Conservation (phyloP, 2,113 vertebrate species). For the Grallaria varia region DNA sequence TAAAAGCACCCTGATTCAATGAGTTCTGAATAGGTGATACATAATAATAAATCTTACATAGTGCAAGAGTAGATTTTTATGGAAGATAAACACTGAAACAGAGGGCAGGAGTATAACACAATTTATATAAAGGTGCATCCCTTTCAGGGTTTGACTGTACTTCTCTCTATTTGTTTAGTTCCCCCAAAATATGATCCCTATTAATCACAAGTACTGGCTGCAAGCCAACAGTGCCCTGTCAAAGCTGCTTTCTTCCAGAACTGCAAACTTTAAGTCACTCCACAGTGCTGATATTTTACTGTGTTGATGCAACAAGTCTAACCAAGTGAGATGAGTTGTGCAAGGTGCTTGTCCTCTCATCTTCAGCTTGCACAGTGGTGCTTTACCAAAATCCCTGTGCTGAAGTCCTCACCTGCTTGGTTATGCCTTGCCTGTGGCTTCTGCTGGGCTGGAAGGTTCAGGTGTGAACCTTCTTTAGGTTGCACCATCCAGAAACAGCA, state of each 20-base stretch:
- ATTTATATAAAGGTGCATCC: constrained; percentile 3
- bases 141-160: not conserved
- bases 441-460: not conserved
- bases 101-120: not conserved
- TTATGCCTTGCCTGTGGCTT: not conserved
- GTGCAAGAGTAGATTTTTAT: constrained; percentile 13
- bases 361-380: not conserved
- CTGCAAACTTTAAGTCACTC: not conserved
- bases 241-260: not conserved
- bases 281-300: not conserved
- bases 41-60: constrained; percentile 40
- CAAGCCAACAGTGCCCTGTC: not conserved
- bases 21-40: constrained; percentile 17
- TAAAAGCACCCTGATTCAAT: constrained; percentile 22
- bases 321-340: not conserved
- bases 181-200: not conserved
- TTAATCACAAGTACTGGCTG: not conserved
- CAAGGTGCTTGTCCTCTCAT: not conserved
- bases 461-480: not conserved
- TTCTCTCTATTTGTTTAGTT: not conserved
- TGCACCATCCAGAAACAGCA: not conserved
- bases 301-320: not conserved
- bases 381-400: not conserved
- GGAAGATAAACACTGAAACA: constrained; percentile 41
- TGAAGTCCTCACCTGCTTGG: not conserved